phyloP scores from a whole-genome alignment of 2,797 vertebrate genomes.

The Platalea minor region DNA sequence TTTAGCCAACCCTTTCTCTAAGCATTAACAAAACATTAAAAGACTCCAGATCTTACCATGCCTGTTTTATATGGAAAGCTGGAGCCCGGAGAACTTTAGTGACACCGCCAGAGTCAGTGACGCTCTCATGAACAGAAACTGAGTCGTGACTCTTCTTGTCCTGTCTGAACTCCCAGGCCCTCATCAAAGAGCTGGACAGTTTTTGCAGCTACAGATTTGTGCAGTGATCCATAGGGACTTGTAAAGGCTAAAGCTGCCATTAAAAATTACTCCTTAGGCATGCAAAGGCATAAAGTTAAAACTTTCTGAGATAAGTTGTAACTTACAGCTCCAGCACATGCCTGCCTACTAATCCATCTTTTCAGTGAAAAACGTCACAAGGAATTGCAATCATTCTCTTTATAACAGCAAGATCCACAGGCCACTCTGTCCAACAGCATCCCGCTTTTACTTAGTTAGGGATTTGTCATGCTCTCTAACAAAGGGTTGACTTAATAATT shows the following conservation, averaged over 20 bases:
- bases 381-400: conserved; percentile 1
- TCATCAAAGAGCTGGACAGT: conserved; percentile 38
- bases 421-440: not conserved
- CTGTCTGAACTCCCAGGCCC: not conserved
- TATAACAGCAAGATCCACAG: not conserved
- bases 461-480: not conserved
- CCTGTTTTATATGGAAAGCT: not conserved
- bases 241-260: conserved; percentile 44
- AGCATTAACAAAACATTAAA: not conserved
- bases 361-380: not conserved
- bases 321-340: conserved; percentile 21
- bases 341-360: conserved; percentile 43
- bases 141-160: not conserved
- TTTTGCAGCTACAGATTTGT: conserved; percentile 51
- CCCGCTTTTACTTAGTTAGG: not conserved
- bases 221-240: conserved; percentile 2
- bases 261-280: conserved; percentile 57
- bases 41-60: not conserved
- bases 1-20: not conserved
- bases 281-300: conserved; percentile 56
- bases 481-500: not conserved
- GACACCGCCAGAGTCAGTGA: not conserved
- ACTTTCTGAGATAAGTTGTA: conserved; percentile 57
- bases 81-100: not conserved
- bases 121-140: not conserved